Percentiles rank a stretch among this genome's conserved stretches.
Conservation (phyloP, 2,888 invertebrate species). For the Pyrochroa serraticornis region DNA sequence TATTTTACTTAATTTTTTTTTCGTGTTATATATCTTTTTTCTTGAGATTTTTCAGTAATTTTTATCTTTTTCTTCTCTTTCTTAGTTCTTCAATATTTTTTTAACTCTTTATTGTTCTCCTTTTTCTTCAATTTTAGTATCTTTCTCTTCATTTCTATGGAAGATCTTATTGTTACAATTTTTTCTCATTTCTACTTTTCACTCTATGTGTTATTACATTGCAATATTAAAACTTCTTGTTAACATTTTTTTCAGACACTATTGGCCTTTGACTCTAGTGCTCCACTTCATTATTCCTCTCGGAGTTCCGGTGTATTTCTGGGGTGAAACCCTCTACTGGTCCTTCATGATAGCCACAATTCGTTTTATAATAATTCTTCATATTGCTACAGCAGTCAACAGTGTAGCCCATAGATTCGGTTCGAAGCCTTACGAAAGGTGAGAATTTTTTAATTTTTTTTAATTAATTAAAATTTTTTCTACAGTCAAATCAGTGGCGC, state of each 20-base stretch:
- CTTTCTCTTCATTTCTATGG: too few relatives aligned
- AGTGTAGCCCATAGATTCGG: conserved; percentile 82
- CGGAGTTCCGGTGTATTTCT: conserved; percentile 74
- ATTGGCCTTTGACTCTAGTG: conserved; percentile 76
- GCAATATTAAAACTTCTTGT: too few relatives aligned
- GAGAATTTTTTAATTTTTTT: conserved; percentile 44
- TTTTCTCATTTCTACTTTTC: too few relatives aligned
- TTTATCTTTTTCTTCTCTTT: too few relatives aligned
- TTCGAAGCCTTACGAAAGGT: conserved; percentile 77
- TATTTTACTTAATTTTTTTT: too few relatives aligned
- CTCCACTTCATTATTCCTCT: conserved; percentile 83
- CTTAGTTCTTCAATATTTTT: too few relatives aligned
- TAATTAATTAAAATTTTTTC: conserved; percentile 4
- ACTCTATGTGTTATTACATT: too few relatives aligned
- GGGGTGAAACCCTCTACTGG: conserved; percentile 54
- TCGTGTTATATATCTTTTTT: too few relatives aligned
- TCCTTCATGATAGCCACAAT: conserved; percentile 42
- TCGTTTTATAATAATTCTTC: conserved; percentile 67
- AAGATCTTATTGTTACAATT: too few relatives aligned
- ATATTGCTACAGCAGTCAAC: conserved; percentile 83
- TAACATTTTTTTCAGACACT: conserved; percentile 69
- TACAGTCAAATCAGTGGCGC: conserved; percentile 76
- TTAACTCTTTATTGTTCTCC: too few relatives aligned
- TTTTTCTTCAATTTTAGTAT: too few relatives aligned
- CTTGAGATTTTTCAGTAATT: too few relatives aligned